phyloP scores from a whole-genome alignment of 37 sponge, comb jelly and placozoan species.

The Chondrosia reniformis region DNA sequence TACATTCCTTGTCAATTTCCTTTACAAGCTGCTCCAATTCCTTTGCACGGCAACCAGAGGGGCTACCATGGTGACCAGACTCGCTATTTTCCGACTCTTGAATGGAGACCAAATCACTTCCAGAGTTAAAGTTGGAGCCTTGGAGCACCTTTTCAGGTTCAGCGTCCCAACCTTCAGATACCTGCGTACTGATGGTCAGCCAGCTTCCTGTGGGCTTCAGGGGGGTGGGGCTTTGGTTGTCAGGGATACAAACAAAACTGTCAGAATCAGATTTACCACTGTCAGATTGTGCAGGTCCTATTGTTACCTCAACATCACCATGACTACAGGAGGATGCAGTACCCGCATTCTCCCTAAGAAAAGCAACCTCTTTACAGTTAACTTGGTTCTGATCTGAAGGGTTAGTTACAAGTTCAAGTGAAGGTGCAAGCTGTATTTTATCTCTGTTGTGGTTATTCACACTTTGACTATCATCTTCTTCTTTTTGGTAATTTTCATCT shows the following conservation, averaged over 20 bases:
- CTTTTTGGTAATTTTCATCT: not conserved
- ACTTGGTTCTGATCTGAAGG: not conserved
- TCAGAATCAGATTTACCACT: constrained; percentile 3
- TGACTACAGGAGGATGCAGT: not conserved
- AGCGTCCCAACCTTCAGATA: constrained; percentile 7
- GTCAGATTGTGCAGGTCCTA: not conserved
- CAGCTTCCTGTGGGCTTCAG: not conserved
- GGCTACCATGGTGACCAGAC: not conserved
- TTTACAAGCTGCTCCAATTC: constrained; percentile 6
- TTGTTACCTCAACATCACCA: not conserved
- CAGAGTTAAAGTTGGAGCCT: constrained; percentile 1
- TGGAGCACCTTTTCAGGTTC: not conserved
- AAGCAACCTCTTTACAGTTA: not conserved
- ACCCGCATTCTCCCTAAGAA: not conserved
- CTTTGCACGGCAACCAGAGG: not conserved
- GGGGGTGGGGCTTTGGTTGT: constrained; percentile 16
- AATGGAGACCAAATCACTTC: constrained; percentile 13
- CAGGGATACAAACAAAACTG: constrained; percentile 26
- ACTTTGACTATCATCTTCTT: not conserved
- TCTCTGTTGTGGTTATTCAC: not conserved
- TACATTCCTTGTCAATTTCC: constrained; percentile 9
- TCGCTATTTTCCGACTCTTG: not conserved
- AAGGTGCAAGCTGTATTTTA: not conserved
- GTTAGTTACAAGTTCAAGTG: not conserved
- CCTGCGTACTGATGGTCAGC: constrained; percentile 20